These are phyloP conservation scores for Epirrhoe alternata DNA, from an alignment of 2,888 invertebrate genomes.

Conservation along the genomic window DNA sequence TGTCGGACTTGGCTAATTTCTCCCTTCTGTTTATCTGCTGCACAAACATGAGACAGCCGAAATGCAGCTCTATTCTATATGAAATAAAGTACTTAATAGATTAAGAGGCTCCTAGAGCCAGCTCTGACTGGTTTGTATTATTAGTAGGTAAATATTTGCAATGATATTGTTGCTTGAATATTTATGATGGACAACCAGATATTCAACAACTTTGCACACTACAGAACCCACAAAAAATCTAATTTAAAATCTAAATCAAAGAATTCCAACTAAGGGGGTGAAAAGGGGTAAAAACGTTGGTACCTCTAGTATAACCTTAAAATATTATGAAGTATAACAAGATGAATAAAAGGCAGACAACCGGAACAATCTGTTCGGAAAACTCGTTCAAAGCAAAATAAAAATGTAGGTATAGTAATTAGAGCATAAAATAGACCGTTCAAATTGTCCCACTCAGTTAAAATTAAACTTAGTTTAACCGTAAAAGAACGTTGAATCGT, in stretches of 20 bases:
- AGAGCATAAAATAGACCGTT: constrained; percentile 29
- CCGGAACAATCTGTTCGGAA: constrained; percentile 3
- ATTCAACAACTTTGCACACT: not conserved
- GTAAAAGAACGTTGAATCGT: constrained; percentile 33
- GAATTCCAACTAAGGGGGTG: too few species aligned
- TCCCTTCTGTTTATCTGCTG: constrained; percentile 40
- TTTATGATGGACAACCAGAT: constrained; percentile 34
- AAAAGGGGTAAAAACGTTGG: too few species aligned
- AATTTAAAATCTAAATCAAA: too few species aligned
- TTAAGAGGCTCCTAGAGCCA: constrained; percentile 21
- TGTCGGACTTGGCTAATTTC: constrained; percentile 40
- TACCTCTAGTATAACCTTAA: too few species aligned
- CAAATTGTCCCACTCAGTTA: constrained; percentile 34
- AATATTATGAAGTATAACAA: too few species aligned
- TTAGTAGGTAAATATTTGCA: constrained; percentile 33
- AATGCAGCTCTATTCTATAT: constrained; percentile 13
- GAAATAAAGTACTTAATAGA: constrained; percentile 11
- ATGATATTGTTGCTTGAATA: constrained; percentile 39
- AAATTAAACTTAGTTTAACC: constrained; percentile 35
- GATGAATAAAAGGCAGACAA: too few species aligned
- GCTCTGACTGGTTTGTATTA: constrained; percentile 36
- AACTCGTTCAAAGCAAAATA: not conserved
- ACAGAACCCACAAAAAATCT: too few species aligned
- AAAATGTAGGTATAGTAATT: constrained; percentile 21
- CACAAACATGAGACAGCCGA: constrained; percentile 22